Evolutionary conservation across 2,888 invertebrate species (phyloP), one percentile per base, ranked within the genome.

Genomic region (Tachina grossa): DNA sequence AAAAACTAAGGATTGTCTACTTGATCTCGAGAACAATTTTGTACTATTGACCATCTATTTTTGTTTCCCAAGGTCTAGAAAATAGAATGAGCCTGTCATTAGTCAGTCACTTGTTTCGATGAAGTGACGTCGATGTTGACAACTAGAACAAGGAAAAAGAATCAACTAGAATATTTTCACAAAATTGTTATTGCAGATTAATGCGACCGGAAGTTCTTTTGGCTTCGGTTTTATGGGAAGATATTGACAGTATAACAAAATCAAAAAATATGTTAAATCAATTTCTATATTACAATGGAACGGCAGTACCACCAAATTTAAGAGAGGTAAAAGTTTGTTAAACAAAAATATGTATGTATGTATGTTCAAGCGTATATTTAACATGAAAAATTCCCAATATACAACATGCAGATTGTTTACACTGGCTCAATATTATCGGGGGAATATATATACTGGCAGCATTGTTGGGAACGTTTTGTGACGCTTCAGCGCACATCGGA

Each of bases 401-500:
- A n/a, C 49, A 39, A 78, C 51, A 31, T 31, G 31, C 31, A 93
- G 93, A 92, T 92, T 63, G 92, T 93, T 71, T 93, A 93, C 66
- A 92, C 93, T n/a, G 93, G 93, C 2, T 92, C 93, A 9, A 92
- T 93, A 66, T 76, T 93, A 3, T 93, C 93, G 2, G 93, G 93
- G 1, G 93, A 93, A 87, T 93, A 92, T 84, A 90, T 91, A 55
- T 93, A 91, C 75, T 93, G 93, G 93, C 93, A 93, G 86, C 92
- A 92, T 68, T 93, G 93, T 77, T 93, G 93, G 93, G 92, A 93
- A 75, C 91, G 92, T 45, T 93, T 93, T 74, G 89, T 91, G 0
- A 89, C 89, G 19, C 88, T 93, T 31, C 91, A 92, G 79, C 90
- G 92, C 49, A 90, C 90, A 59, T 90, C 92, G 19, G 93, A 92